Percentiles rank a stretch among this genome's conserved stretches.
These are phyloP conservation scores for Brenthis daphne DNA, from an alignment of 2,888 invertebrate genomes.

Conservation along the genomic window DNA sequence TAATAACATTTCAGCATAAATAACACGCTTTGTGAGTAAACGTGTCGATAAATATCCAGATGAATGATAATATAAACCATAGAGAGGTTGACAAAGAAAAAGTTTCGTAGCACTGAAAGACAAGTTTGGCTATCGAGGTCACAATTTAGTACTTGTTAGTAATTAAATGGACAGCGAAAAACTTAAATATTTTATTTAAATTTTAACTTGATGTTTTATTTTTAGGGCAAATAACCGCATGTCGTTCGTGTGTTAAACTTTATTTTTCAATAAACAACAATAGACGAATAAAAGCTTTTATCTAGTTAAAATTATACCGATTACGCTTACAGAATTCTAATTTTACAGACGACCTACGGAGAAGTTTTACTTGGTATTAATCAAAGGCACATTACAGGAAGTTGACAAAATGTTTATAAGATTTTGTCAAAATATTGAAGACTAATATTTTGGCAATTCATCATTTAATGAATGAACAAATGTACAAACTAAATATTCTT, in stretches of 20 bases:
- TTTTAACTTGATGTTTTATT: constrained; percentile 4
- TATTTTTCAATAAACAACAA: neutral
- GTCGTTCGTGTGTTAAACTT: constrained; percentile 8
- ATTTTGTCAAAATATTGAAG: too few relatives aligned
- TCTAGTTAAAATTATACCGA: neutral
- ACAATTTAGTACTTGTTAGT: constrained; percentile 16
- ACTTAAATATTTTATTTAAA: neutral
- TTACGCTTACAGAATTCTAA: too few relatives aligned
- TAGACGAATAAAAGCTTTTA: constrained; percentile 3
- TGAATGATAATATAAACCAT: constrained; percentile 1
- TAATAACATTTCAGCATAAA: too few relatives aligned
- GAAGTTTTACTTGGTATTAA: too few relatives aligned
- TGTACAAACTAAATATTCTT: neutral
- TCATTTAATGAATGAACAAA: too few relatives aligned
- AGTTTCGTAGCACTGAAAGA: constrained; percentile 6
- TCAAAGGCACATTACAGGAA: too few relatives aligned
- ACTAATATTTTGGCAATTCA: too few relatives aligned
- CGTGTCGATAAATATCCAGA: neutral
- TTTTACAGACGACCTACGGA: too few relatives aligned
- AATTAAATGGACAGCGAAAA: constrained; percentile 16
- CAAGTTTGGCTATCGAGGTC: constrained; percentile 2
- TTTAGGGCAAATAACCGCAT: constrained; percentile 1
- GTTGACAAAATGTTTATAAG: too few relatives aligned
- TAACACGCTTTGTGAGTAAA: neutral
- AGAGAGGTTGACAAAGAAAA: constrained; percentile 4